phyloP scores from a whole-genome alignment of 2,113 vertebrate genomes.

The Noctilio leporinus region DNA sequence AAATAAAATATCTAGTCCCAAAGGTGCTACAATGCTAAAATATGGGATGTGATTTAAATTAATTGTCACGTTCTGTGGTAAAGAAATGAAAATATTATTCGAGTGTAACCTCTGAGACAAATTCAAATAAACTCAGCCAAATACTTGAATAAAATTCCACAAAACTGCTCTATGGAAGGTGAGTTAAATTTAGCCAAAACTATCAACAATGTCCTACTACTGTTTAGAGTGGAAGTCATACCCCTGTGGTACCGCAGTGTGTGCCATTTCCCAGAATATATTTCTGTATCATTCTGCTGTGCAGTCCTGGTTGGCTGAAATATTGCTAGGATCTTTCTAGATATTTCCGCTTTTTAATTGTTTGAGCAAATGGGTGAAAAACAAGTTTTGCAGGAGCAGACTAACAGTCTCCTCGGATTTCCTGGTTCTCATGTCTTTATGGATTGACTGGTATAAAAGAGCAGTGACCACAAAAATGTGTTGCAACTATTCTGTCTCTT shows the following conservation, averaged over 20 bases:
- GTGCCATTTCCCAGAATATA: constrained; percentile 32
- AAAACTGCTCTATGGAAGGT: constrained; percentile 55
- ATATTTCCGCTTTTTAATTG: constrained; percentile 52
- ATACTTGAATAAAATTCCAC: constrained; percentile 50
- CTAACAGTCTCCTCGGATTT: constrained; percentile 41
- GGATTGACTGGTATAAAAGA: constrained; percentile 34
- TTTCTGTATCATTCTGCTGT: constrained; percentile 28
- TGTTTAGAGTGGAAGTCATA: constrained; percentile 42
- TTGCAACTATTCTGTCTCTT: neutral
- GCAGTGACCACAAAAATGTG: constrained; percentile 32
- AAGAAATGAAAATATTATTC: constrained; percentile 73
- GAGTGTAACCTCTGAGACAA: constrained; percentile 68
- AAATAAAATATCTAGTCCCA: constrained; percentile 58
- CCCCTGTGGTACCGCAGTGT: neutral
- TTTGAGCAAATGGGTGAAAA: constrained; percentile 53
- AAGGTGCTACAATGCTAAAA: constrained; percentile 65
- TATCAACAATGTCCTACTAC: constrained; percentile 30
- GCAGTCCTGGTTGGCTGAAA: neutral
- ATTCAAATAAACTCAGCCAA: constrained; percentile 64
- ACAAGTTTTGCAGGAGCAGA: constrained; percentile 32
- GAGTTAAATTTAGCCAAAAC: constrained; percentile 57
- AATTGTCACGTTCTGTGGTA: constrained; percentile 73
- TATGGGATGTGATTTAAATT: constrained; percentile 73
- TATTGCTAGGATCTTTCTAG: constrained; percentile 41
- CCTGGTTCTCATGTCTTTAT: constrained; percentile 31